phyloP scores from a whole-genome alignment of 2,888 invertebrate species.

The Omphaloscelis lunosa region DNA sequence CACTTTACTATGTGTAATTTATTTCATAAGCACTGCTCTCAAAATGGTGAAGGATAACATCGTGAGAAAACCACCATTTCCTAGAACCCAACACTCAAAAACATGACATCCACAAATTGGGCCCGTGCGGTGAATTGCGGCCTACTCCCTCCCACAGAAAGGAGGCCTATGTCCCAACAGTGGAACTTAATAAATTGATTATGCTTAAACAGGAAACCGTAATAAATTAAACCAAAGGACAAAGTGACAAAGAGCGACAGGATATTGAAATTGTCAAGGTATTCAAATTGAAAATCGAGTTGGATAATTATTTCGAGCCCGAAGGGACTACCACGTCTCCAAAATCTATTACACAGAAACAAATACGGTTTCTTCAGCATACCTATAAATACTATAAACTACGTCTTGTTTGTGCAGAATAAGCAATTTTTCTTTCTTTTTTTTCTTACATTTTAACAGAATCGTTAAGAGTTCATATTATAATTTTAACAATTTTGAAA shows the following conservation, averaged over 20 bases:
- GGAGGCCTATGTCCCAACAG: background rate
- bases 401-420: no score
- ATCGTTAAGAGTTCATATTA: background rate
- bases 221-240: conserved; percentile 4
- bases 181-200: background rate
- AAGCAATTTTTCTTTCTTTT: no score
- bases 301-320: conserved; percentile 32
- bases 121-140: background rate
- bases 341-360: conserved; percentile 32
- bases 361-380: conserved; percentile 2
- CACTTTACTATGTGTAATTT: no score
- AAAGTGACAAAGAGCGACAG: conserved; percentile 13
- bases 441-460: background rate
- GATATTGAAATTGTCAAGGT: conserved; percentile 36
- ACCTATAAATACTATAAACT: background rate
- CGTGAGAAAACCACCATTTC: background rate
- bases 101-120: background rate
- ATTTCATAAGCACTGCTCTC: no score
- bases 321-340: conserved; percentile 17
- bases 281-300: conserved; percentile 36
- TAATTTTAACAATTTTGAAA: background rate
- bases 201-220: background rate
- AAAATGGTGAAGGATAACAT: no score
- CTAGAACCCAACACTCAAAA: background rate
- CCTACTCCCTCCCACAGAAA: background rate